These are phyloP conservation scores for Cheilosia scutellata DNA, from an alignment of 2,888 invertebrate genomes.

Conservation along the genomic window DNA sequence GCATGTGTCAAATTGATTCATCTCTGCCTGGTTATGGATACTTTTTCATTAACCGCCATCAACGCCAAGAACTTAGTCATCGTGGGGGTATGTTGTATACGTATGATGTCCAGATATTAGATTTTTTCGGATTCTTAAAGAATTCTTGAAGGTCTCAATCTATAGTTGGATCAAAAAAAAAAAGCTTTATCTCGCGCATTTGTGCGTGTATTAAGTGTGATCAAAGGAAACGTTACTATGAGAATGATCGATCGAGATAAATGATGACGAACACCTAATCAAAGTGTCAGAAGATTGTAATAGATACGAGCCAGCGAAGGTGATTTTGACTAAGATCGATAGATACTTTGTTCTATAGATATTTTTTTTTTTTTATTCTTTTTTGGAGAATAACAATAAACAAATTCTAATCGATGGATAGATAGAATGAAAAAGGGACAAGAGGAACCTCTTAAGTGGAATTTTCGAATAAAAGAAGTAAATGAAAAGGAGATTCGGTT, in stretches of 20 bases:
- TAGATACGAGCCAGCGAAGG: conserved; percentile 57
- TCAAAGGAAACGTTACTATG: conserved; percentile 30
- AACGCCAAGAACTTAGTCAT: conserved; percentile 62
- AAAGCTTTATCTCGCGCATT: conserved; percentile 38
- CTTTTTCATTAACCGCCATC: conserved; percentile 70
- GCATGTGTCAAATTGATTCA: conserved; percentile 74
- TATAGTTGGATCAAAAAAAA: conserved; percentile 50
- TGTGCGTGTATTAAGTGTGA: not conserved
- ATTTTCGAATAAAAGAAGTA: conserved; percentile 24
- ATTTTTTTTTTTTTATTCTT: not conserved
- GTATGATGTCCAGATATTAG: not conserved
- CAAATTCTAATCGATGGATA: conserved; percentile 62
- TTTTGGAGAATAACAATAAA: conserved; percentile 58
- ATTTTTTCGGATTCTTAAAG: conserved; percentile 1
- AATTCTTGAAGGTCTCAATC: conserved; percentile 54
- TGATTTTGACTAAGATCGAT: conserved; percentile 71
- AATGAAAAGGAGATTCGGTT: conserved; percentile 47
- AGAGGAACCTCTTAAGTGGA: conserved; percentile 45
- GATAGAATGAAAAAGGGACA: not conserved
- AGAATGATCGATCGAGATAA: conserved; percentile 74
- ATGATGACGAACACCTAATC: conserved; percentile 74
- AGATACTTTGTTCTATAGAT: conserved; percentile 54
- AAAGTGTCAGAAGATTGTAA: conserved; percentile 72
- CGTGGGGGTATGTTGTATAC: not conserved
- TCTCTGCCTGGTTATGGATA: conserved; percentile 66